Conservation (phyloP, 1,140 invertebrate genomes). For the Drosophila sp. region DNA sequence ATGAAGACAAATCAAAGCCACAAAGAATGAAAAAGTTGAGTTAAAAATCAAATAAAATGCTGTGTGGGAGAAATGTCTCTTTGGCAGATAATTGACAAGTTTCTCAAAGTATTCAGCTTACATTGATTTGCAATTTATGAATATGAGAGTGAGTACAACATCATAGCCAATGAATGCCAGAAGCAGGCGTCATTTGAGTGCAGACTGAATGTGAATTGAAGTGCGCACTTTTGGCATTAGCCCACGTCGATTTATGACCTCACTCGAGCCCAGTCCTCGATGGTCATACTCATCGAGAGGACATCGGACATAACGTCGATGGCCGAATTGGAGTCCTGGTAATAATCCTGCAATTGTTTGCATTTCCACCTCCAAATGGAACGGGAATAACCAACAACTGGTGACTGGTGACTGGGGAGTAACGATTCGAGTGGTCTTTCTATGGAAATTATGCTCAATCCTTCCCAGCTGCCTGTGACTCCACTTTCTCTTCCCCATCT, state of each 20-base stretch:
- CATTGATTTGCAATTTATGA: conserved; percentile 44
- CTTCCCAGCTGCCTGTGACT: conserved; percentile 6
- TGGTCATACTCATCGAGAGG: conserved; percentile 14
- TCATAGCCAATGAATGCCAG: conserved; percentile 58
- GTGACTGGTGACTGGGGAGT: neutral
- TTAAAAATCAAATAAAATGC: conserved; percentile 21
- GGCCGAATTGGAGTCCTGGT: conserved; percentile 5
- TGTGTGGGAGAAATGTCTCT: conserved; percentile 20
- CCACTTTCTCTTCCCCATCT: conserved; percentile 12
- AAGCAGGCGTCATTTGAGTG: conserved; percentile 41
- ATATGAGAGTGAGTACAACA: conserved; percentile 36
- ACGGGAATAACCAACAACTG: neutral
- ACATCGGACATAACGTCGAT: neutral
- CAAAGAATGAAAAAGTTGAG: conserved; percentile 16
- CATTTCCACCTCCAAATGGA: conserved; percentile 19
- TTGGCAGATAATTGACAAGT: conserved; percentile 24
- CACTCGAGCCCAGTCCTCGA: conserved; percentile 52
- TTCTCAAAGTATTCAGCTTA: conserved; percentile 22
- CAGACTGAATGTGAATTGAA: conserved; percentile 40
- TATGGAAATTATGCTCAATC: conserved; percentile 22
- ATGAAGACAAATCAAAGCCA: conserved; percentile 7
- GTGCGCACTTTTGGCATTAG: conserved; percentile 67
- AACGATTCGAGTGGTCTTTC: neutral
- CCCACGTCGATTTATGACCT: conserved; percentile 66
- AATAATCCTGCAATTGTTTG: conserved; percentile 54